Evolutionary conservation across 2,113 vertebrate species (phyloP), one percentile per base, ranked within the genome.

Genomic region (Pseudolaguvia tuberculata): DNA sequence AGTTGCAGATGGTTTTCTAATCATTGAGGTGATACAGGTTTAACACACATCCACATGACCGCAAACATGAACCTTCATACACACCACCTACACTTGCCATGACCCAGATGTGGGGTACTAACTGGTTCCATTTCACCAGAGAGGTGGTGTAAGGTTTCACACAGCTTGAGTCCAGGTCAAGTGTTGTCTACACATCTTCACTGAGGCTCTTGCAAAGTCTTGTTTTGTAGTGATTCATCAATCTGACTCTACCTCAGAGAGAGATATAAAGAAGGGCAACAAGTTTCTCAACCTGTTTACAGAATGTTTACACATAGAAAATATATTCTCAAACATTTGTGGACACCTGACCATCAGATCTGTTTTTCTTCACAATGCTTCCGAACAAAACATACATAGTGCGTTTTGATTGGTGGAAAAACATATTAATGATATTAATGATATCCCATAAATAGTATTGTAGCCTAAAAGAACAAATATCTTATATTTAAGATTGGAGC

Each of bases 61-160:
- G 25, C 70, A 61, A 59, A 35, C 56, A 61, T 62, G 57, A 61
- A 73, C 58, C 13, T 23, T 47, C 39, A n/a, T 50, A 63, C 69
- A 50, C 53, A 51, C 72, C 45, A 70, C 51, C 61, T 70, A 71
- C 70, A 73, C 76, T 79, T 76, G 68, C 77, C 56, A 62, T 70
- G 51, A 70, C 76, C 47, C 76, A 45, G 73, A 76, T 76, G 76
- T 74, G 77, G 48, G 61, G 66, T 77, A 69, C 78, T 50, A 75
- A 72, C 42, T 75, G 71, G 75, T 85, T 82, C 83, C 52, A 73
- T 72, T 82, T 79, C 72, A 78, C 72, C 66, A 35, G 62, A 21
- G 51, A 52, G 70, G 23, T 42, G 39, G 72, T 78, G 35, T 80
- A 73, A 50, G 48, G 79, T 78, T 78, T 77, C 79, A 10, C 25